phyloP scores from a whole-genome alignment of 2,113 vertebrate species.

The Caloenas nicobarica region DNA sequence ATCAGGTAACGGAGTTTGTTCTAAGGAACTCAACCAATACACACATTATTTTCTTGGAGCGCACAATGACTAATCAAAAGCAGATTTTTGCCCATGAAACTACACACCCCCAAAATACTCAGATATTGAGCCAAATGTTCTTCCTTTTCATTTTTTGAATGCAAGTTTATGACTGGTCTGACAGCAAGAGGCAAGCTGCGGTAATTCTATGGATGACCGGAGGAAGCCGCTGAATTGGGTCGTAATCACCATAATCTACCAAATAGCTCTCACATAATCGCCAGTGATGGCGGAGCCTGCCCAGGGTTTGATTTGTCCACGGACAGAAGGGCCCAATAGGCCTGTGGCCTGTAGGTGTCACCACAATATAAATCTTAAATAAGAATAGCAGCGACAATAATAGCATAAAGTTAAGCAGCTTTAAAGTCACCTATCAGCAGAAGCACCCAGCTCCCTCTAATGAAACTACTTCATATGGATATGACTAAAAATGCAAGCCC shows the following conservation, averaged over 20 bases:
- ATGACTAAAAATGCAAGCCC: not conserved
- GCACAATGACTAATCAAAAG: not conserved
- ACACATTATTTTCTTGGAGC: not conserved
- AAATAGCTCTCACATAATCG: not conserved
- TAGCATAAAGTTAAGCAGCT: not conserved
- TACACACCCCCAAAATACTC: not conserved
- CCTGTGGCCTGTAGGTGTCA: constrained; percentile 63
- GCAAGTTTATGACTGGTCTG: not conserved
- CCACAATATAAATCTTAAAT: constrained; percentile 66
- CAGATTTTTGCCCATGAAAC: not conserved
- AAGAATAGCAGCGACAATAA: not conserved
- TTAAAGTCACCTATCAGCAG: not conserved
- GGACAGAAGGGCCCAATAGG: not conserved
- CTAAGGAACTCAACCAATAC: not conserved
- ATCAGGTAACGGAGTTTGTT: not conserved
- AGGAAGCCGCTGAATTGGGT: not conserved
- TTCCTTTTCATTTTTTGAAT: not conserved
- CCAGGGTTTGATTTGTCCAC: not conserved
- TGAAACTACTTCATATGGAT: not conserved
- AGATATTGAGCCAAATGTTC: not conserved
- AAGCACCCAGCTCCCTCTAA: not conserved
- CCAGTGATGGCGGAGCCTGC: not conserved
- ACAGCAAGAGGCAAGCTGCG: not conserved
- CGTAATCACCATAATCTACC: not conserved
- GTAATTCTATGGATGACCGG: not conserved